A percentile compares a stretch with the other conserved stretches of the same genome.
Conservation (phyloP, 2,888 invertebrate genomes). For the Coremacera marginata region DNA sequence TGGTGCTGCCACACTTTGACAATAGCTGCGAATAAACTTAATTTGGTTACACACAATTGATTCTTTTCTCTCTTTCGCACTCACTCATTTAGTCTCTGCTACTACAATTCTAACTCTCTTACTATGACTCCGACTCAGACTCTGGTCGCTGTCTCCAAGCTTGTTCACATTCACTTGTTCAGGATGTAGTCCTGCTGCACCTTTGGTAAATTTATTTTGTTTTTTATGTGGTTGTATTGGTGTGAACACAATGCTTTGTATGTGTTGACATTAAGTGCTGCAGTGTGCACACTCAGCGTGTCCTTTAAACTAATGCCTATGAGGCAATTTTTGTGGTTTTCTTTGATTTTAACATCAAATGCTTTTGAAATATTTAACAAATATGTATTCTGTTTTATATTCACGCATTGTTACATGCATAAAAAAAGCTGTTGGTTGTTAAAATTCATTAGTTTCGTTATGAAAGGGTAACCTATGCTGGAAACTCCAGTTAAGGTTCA, state of each 20-base stretch:
- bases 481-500: too few species aligned
- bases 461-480: too few species aligned
- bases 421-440: too few species aligned
- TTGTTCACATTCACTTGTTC: neutral
- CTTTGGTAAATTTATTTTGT: conserved; percentile 61
- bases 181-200: conserved; percentile 51
- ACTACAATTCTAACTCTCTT: neutral
- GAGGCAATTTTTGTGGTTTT: conserved; percentile 35
- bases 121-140: neutral
- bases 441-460: too few species aligned
- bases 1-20: conserved; percentile 32
- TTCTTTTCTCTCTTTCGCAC: conserved; percentile 52
- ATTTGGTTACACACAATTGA: conserved; percentile 68
- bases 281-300: neutral
- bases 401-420: neutral
- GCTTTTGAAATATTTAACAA: neutral
- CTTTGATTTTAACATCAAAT: conserved; percentile 32
- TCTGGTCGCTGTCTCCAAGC: too few species aligned
- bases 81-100: neutral
- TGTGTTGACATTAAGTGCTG: conserved; percentile 63
- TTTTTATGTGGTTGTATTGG: conserved; percentile 54
- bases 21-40: conserved; percentile 58
- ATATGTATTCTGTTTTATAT: neutral
- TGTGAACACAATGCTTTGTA: conserved; percentile 63
- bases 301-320: conserved; percentile 31